Base-by-base conservation (phyloP, 2,888 invertebrate species). In the Fragum fragum region DNA sequence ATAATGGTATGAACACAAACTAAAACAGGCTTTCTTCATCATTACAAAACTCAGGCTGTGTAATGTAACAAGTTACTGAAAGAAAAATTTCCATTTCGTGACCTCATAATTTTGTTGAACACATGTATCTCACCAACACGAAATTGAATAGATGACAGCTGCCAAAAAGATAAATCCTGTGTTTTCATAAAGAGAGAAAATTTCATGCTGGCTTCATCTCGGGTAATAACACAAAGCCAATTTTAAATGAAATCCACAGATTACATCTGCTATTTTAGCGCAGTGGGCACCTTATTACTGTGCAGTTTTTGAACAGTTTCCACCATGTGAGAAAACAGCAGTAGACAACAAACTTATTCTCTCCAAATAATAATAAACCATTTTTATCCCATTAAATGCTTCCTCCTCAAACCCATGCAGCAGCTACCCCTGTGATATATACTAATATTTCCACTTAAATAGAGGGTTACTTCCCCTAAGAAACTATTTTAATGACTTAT, bases 131-230 rank as follows among this genome's bases (percentile, higher is more conserved):
- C 47, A 5, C 2, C 47, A 5, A 47, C 16, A 5, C 5, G 2
- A 47, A n/a, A 47, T 47, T 47, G 47, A 47, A 57, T 26, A 66
- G 21, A 66, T 66, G 66, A 66, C 66, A 66, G 66, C 66, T 66
- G 66, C 42, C 36, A 11, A 18, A 42, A 42, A 42, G 42, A 66
- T 66, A 63, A 63, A 29, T 66, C 42, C 28, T 23, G 39, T 66
- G 32, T 18, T 32, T 66, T 66, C 66, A 66, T 36, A 18, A 11
- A n/a, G 42, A 21, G 14, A 11, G 42, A 42, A 66, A 39, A 66
- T 66, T 61, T 66, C 39, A 66, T 66, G 66, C 66, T 66, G 42
- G 21, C 14, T 66, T 66, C 21, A 42, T 47, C 39, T 6, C 42
- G 21, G 1, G 21, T 21, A 28, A 61, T 61, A 61, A 61, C 61